Percentiles rank a stretch among this genome's conserved stretches.
Evolutionary conservation across 2,797 vertebrate species (phyloP).

Genomic region (Tympanoctomys barrerae): DNA sequence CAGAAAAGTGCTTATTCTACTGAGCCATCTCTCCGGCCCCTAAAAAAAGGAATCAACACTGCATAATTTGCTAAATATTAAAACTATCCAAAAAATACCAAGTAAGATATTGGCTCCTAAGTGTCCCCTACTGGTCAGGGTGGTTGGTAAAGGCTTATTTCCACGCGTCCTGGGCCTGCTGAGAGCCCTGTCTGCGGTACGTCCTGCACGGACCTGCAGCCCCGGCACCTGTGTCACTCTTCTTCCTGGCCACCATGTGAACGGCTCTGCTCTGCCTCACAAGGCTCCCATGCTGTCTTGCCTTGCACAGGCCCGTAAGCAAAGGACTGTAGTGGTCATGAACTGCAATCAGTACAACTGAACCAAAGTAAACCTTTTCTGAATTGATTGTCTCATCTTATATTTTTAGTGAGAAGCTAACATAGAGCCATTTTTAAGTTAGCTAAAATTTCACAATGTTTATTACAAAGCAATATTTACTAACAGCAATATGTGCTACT

Average conservation of each 20-base stretch:
- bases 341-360: background rate
- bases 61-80: conserved; percentile 29
- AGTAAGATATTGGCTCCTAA: background rate
- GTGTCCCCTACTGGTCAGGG: background rate
- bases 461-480: conserved; percentile 5
- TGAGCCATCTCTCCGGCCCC: no score
- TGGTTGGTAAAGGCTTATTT: background rate
- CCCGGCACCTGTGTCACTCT: background rate
- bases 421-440: background rate
- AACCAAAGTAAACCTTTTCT: background rate
- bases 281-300: background rate
- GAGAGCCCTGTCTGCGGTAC: background rate
- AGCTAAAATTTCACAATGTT: background rate
- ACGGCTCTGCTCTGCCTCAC: background rate
- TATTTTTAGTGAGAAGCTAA: background rate
- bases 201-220: background rate
- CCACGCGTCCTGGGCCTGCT: background rate
- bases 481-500: background rate
- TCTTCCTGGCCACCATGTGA: no score
- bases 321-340: background rate
- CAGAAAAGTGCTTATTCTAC: no score
- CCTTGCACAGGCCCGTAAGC: background rate
- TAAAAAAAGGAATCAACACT: conserved; percentile 12
- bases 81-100: conserved; percentile 3
- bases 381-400: background rate